These are phyloP conservation scores for Enchytraeus crypticus DNA, from an alignment of 2,888 invertebrate species.

Conservation along the genomic window DNA sequence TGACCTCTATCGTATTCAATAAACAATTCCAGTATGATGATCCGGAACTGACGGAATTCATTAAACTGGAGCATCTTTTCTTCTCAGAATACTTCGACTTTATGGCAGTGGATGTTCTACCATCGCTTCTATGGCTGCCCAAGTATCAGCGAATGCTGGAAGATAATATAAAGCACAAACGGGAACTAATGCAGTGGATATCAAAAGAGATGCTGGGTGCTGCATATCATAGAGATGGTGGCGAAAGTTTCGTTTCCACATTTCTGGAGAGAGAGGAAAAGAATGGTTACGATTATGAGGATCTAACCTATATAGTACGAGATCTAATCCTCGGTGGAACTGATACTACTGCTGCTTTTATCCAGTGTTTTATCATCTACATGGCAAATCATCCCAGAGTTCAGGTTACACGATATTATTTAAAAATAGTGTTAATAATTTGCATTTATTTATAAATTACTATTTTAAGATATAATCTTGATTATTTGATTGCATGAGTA, in stretches of 20 bases:
- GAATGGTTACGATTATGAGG: background rate
- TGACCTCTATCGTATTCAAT: background rate
- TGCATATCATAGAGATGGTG: background rate
- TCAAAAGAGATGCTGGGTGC: no score
- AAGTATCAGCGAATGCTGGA: background rate
- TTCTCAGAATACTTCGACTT: background rate
- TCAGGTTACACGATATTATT: no score
- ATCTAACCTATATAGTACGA: background rate
- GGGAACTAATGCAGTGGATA: no score
- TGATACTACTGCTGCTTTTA: background rate
- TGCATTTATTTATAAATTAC: no score
- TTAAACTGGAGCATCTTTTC: background rate
- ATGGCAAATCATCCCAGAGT: constrained; percentile 2
- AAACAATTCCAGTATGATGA: background rate
- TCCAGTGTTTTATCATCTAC: background rate
- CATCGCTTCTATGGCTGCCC: background rate
- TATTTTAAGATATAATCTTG: no score
- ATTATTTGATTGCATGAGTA: no score
- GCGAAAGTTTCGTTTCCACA: background rate
- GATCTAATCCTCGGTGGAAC: constrained; percentile 1
- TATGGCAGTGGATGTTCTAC: background rate
- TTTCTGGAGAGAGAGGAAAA: background rate
- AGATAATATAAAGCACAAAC: background rate
- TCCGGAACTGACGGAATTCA: background rate
- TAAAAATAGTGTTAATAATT: no score